Percentiles rank a stretch among this genome's conserved stretches.
Conservation (phyloP, 2,888 invertebrate genomes). For the Drosophila meridiana region DNA sequence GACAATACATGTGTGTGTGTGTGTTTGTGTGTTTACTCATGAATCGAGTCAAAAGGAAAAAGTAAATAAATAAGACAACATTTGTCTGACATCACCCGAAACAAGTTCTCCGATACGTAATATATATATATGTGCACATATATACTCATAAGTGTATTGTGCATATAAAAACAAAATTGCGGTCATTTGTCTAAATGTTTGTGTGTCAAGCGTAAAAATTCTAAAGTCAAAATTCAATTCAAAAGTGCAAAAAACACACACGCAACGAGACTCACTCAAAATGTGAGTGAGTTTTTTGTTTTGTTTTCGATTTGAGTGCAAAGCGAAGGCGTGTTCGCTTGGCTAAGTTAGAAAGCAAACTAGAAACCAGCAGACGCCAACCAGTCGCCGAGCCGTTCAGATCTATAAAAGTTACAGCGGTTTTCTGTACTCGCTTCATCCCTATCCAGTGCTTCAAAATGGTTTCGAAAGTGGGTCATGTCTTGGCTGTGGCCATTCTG, state of each 20-base stretch:
- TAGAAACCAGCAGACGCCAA: constrained; percentile 42
- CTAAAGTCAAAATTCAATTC: constrained; percentile 43
- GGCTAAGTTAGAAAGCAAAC: constrained; percentile 20
- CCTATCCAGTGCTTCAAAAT: constrained; percentile 58
- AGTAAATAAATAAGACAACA: constrained; percentile 42
- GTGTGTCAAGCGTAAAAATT: constrained; percentile 55
- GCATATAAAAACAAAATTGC: constrained; percentile 27
- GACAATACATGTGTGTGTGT: not conserved
- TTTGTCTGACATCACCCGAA: constrained; percentile 71
- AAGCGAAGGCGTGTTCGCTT: constrained; percentile 13
- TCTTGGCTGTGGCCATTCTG: constrained; percentile 74
- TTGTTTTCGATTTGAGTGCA: constrained; percentile 2
- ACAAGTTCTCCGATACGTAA: constrained; percentile 48
- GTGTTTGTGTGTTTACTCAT: constrained; percentile 10
- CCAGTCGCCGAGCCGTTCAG: constrained; percentile 51
- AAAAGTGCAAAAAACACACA: constrained; percentile 29
- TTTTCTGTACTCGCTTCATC: not conserved
- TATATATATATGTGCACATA: not conserved
- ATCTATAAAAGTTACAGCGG: constrained; percentile 25
- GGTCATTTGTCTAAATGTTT: constrained; percentile 37
- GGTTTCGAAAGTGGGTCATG: constrained; percentile 74
- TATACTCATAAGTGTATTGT: constrained; percentile 15
- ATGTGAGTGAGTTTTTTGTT: constrained; percentile 1
- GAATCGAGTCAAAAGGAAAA: constrained; percentile 22
- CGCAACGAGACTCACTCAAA: constrained; percentile 51